These are phyloP conservation scores for Xerus inauris DNA, from an alignment of 2,113 vertebrate genomes.

Conservation along the genomic window DNA sequence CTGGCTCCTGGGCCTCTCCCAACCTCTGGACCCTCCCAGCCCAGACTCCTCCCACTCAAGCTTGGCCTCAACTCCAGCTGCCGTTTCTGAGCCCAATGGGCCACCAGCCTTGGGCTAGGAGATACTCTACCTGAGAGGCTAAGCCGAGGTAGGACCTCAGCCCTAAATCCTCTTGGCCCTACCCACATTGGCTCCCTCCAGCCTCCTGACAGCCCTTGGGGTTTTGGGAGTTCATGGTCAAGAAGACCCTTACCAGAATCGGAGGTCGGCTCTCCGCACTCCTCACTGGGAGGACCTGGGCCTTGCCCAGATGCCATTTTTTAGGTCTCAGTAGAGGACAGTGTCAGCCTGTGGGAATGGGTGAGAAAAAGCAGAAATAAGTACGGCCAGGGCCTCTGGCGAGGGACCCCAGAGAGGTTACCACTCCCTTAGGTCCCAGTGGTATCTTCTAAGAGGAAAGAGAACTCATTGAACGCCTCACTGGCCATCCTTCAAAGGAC, in stretches of 20 bases:
- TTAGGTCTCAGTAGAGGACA: constrained; percentile 4
- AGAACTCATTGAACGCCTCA: neutral
- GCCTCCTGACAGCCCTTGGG: neutral
- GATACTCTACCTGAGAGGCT: neutral
- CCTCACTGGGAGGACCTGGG: constrained; percentile 62
- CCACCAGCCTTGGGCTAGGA: neutral
- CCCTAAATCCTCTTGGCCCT: neutral
- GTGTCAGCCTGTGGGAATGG: constrained; percentile 11
- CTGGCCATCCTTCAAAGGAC: neutral
- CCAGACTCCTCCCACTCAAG: neutral
- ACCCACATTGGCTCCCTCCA: neutral
- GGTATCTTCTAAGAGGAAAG: neutral
- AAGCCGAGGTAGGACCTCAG: neutral
- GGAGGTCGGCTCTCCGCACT: neutral
- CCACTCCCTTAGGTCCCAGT: neutral
- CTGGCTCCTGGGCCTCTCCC: neutral
- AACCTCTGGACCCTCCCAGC: neutral
- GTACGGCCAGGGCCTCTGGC: neutral
- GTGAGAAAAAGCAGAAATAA: neutral
- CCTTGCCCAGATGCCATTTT: constrained; percentile 73
- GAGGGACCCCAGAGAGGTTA: neutral
- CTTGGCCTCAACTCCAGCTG: neutral
- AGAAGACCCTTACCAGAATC: constrained; percentile 68
- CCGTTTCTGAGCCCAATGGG: neutral
- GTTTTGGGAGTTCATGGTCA: neutral